These are phyloP conservation scores for Mizuhopecten yessoensis DNA, from an alignment of 1,140 invertebrate species.

Conservation along the genomic window DNA sequence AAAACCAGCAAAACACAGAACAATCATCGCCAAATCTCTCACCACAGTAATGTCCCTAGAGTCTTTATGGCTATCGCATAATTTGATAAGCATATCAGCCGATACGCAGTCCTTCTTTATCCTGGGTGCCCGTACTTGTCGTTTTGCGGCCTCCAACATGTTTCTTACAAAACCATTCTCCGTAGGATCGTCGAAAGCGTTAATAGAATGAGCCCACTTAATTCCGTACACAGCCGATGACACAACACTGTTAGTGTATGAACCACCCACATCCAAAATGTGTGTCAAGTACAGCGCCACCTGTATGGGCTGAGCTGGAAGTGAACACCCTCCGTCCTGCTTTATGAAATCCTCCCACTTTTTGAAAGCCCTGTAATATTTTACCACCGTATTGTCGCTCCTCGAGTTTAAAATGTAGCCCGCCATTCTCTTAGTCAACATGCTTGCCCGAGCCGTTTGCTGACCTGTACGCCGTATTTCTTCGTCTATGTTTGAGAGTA, in stretches of 20 bases:
- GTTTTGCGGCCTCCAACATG: conserved; percentile 53
- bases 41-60: conserved; percentile 49
- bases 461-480: not conserved
- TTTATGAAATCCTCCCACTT: conserved; percentile 44
- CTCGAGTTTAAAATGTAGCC: conserved; percentile 43
- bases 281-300: conserved; percentile 60
- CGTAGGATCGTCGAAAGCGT: conserved; percentile 51
- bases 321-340: not conserved
- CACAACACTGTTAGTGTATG: conserved; percentile 51
- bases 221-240: conserved; percentile 48
- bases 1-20: conserved; percentile 60
- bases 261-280: conserved; percentile 54
- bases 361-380: conserved; percentile 50
- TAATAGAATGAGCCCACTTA: conserved; percentile 55
- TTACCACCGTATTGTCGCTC: conserved; percentile 41
- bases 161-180: conserved; percentile 23
- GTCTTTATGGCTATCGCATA: conserved; percentile 48
- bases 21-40: conserved; percentile 60
- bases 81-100: conserved; percentile 46
- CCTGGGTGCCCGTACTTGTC: not conserved
- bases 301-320: conserved; percentile 57
- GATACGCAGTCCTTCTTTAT: conserved; percentile 49
- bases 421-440: conserved; percentile 42
- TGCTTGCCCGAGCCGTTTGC: not conserved
- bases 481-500: not conserved